Conservation (phyloP, 2,888 invertebrate species). For the Sesia bembeciformis region DNA sequence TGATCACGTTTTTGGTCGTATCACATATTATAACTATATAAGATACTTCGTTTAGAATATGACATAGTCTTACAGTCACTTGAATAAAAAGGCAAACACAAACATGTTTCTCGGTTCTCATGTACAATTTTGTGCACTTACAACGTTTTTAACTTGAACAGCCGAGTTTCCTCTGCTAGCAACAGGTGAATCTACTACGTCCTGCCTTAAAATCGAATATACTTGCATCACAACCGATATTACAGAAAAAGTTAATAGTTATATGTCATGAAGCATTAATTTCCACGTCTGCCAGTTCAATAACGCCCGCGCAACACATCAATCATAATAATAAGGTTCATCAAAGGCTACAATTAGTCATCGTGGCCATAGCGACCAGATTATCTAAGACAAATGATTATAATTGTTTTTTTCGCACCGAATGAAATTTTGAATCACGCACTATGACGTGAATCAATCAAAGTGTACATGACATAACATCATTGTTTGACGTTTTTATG, state of each 20-base stretch:
- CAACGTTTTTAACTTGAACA: too few species aligned
- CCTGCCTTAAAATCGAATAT: too few species aligned
- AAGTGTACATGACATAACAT: conserved; percentile 58
- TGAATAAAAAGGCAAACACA: too few species aligned
- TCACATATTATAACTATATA: too few species aligned
- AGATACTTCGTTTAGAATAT: too few species aligned
- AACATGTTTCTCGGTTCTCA: too few species aligned
- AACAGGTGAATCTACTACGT: too few species aligned
- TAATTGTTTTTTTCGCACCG: conserved; percentile 4
- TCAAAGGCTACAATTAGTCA: conserved; percentile 22
- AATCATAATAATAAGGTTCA: conserved; percentile 8
- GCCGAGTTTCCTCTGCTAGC: too few species aligned
- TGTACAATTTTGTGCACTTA: too few species aligned
- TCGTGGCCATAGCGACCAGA: conserved; percentile 11
- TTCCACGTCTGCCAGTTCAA: conserved; percentile 3
- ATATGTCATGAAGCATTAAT: conserved; percentile 2
- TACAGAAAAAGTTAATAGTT: conserved; percentile 1
- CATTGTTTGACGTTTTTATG: conserved; percentile 45
- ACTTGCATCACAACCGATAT: too few species aligned
- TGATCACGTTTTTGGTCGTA: too few species aligned
- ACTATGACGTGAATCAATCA: conserved; percentile 52
- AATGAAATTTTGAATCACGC: conserved; percentile 7
- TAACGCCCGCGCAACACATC: conserved; percentile 6
- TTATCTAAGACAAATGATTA: conserved; percentile 5
- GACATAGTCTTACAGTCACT: too few species aligned